Percentiles rank a stretch among this genome's conserved stretches.
Evolutionary conservation across 2,888 invertebrate genomes (phyloP).

Genomic region (Lasioglossum marginatum): DNA sequence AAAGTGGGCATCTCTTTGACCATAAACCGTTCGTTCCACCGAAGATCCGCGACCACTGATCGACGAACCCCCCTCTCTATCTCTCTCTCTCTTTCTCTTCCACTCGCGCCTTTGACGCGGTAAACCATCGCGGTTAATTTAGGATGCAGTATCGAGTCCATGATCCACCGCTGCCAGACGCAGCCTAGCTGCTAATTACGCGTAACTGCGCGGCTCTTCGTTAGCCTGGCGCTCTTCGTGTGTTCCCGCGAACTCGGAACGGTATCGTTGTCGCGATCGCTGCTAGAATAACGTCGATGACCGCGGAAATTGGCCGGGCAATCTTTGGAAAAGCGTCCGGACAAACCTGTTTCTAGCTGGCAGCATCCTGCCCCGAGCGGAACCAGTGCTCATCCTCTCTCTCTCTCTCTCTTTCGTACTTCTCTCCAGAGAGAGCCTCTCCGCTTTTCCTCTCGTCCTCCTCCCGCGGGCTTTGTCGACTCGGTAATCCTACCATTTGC

Average conservation of each 20-base stretch:
- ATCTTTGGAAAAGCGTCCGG: conserved; percentile 36
- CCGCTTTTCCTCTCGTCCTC: conserved; percentile 10
- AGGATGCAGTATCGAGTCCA: conserved; percentile 8
- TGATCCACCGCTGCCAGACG: neutral
- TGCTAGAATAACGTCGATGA: neutral
- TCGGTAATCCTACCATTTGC: neutral
- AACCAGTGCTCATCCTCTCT: conserved; percentile 33
- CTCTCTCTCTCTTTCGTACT: neutral
- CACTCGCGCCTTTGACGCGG: conserved; percentile 23
- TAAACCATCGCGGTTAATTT: conserved; percentile 17
- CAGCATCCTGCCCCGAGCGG: conserved; percentile 39
- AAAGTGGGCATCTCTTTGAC: conserved; percentile 13
- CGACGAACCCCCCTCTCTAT: neutral
- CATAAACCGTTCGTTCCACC: neutral
- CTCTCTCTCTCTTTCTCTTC: neutral
- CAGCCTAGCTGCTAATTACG: conserved; percentile 24
- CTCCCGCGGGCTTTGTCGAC: conserved; percentile 44
- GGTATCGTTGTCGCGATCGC: neutral
- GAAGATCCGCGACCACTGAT: neutral
- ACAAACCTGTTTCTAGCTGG: conserved; percentile 47
- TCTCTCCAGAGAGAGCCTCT: too few species aligned
- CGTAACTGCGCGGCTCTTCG: conserved; percentile 18
- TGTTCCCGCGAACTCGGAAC: neutral
- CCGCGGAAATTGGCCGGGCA: conserved; percentile 5
- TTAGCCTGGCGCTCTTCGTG: neutral